Base-by-base conservation (phyloP, 2,113 vertebrate genomes). In the Hippocampus abdominalis region DNA sequence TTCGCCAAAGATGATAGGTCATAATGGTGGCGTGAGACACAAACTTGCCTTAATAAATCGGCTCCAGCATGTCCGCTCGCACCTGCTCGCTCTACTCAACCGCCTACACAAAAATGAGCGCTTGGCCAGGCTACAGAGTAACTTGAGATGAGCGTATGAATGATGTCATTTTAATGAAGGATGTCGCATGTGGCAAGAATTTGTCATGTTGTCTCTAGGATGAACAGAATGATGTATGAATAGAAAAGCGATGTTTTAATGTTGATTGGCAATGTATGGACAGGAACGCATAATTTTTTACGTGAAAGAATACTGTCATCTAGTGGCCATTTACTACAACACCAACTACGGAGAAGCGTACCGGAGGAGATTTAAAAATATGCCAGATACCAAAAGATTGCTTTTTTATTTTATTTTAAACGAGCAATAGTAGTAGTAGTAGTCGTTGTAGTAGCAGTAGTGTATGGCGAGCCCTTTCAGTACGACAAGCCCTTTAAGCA, bases 251-350 rank as follows among this genome's bases (percentile, higher is more conserved):
- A 8, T 10, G 27, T 32, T 8, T 65, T 44, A 40, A 29, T 46
- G 44, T 36, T 46, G 15, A 39, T 46, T 10, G 20, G 2, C 29
- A 23, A 32, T 59, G 36, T 5, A 2, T 3, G 0, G 10, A 18
- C 8, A n/a, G 13, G 44, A 18, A 72, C 1, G 2, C 0, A n/a
- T 12, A 3, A 2, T 40, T 15, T 74, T 73, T 84, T 85, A 67
- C 13, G 3, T 77, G 79, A 46, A 69, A 27, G 56, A 71, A 68
- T 56, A 46, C 53, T 86, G 89, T 80, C 91, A 86, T 80, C 92
- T 92, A 83, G 84, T 90, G 91, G 86, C 25, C 10, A 78, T 23
- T 46, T 51, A 2, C 32, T 46, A 12, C 2, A 64, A 61, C 65
- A 12, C 36, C 15, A 66, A 66, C 6, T 23, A 27, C 5, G 2